These are phyloP conservation scores for Morpho helenor DNA, from an alignment of 2,888 invertebrate species.

Conservation along the genomic window DNA sequence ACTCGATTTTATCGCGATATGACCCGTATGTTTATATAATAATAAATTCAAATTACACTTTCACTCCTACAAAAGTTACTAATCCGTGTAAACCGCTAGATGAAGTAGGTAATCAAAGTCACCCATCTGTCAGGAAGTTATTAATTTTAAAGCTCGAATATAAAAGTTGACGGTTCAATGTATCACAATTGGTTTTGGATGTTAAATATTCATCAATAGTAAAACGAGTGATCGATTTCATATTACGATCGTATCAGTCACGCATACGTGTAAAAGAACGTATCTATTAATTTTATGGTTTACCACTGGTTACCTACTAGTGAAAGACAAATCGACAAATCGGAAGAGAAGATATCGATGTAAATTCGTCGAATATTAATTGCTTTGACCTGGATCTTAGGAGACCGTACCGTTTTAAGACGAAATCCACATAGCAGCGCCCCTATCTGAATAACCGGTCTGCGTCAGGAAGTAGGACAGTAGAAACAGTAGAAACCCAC, in stretches of 20 bases:
- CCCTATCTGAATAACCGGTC: slow-evolving; percentile 54
- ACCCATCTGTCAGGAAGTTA: too few relatives aligned
- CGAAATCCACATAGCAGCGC: slow-evolving; percentile 41
- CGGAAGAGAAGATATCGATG: slow-evolving; percentile 19
- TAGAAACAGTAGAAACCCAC: slow-evolving; percentile 56
- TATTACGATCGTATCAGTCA: slow-evolving; percentile 1
- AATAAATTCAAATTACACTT: slow-evolving; percentile 2
- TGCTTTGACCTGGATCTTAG: slow-evolving; percentile 55
- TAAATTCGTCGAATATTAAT: slow-evolving; percentile 40
- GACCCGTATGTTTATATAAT: neutral
- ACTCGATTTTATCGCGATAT: too few relatives aligned
- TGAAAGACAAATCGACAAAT: slow-evolving; percentile 12
- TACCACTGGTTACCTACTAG: slow-evolving; percentile 5
- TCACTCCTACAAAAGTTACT: neutral
- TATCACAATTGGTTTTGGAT: too few relatives aligned
- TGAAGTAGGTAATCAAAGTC: too few relatives aligned
- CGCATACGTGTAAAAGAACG: slow-evolving; percentile 3
- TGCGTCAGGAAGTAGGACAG: slow-evolving; percentile 58
- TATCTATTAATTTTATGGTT: slow-evolving; percentile 3
- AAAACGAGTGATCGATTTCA: neutral
- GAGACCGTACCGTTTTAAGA: slow-evolving; percentile 44
- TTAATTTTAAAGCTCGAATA: too few relatives aligned
- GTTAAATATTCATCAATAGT: too few relatives aligned
- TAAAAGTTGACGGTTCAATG: too few relatives aligned
- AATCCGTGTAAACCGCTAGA: neutral